These are phyloP conservation scores for Kryptolebias ocellatus DNA, from an alignment of 2,797 vertebrate species.

Conservation along the genomic window DNA sequence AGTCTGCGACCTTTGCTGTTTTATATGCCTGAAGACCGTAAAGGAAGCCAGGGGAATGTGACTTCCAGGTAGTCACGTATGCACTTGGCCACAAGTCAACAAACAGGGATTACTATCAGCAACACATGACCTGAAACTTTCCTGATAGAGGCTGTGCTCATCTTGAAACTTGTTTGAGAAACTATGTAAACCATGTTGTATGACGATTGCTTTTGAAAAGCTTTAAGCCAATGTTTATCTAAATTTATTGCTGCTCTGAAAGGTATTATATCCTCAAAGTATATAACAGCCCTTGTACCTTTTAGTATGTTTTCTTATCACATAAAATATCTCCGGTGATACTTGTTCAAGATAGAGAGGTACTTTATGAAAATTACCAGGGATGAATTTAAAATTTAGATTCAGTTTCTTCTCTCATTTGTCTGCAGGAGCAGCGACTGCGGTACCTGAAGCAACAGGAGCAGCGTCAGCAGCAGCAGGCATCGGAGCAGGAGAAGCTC, in stretches of 20 bases:
- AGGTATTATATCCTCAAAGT: no score
- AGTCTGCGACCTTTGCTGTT: neutral
- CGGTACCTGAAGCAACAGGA: constrained; percentile 92
- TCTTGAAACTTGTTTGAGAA: constrained; percentile 24
- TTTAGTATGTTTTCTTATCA: no score
- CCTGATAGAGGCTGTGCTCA: constrained; percentile 1
- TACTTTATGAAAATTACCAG: no score
- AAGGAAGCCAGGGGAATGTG: constrained; percentile 38
- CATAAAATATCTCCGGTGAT: no score
- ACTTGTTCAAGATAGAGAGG: no score
- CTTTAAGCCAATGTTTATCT: constrained; percentile 1
- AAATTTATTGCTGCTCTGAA: neutral
- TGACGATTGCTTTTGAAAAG: neutral
- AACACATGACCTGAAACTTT: constrained; percentile 23
- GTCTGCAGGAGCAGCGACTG: constrained; percentile 90
- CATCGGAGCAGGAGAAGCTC: constrained; percentile 93
- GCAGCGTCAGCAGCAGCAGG: constrained; percentile 91
- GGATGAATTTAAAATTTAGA: constrained; percentile 13
- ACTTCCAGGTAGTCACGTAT: constrained; percentile 23
- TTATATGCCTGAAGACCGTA: constrained; percentile 21
- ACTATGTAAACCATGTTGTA: neutral
- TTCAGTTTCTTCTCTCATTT: neutral
- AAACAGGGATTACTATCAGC: constrained; percentile 34
- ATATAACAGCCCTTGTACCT: no score
- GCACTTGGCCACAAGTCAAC: constrained; percentile 24